A percentile compares a stretch with the other conserved stretches of the same genome.
Evolutionary conservation across 1,140 invertebrate species (phyloP).

Genomic region (Paralvinella palmiformis): DNA sequence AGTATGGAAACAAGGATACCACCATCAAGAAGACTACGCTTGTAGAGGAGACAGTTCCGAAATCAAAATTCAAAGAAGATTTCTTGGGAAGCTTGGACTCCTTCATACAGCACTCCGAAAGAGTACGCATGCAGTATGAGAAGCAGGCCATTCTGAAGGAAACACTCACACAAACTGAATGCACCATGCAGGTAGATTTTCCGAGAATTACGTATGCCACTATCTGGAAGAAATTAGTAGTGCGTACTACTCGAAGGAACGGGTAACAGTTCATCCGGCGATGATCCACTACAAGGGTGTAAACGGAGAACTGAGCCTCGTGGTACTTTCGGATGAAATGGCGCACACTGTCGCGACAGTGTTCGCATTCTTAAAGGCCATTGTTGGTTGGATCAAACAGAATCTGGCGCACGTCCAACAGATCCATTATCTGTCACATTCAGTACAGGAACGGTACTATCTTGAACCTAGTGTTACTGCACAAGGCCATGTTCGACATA

Average conservation of each 20-base stretch:
- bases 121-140: neutral
- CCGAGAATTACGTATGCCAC: slow-evolving; percentile 1
- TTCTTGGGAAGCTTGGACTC: neutral
- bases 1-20: slow-evolving; percentile 3
- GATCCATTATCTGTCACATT: neutral
- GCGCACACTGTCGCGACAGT: neutral
- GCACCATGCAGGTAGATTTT: neutral
- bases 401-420: neutral
- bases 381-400: neutral
- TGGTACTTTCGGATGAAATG: neutral
- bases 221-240: neutral
- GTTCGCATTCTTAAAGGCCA: neutral
- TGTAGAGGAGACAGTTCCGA: neutral
- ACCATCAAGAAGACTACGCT: neutral
- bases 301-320: neutral
- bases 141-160: neutral
- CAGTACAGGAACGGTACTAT: neutral
- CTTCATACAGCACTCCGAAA: neutral
- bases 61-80: slow-evolving; percentile 1
- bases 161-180: neutral
- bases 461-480: neutral
- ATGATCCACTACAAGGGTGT: neutral
- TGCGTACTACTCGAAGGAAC: neutral
- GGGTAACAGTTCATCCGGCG: neutral
- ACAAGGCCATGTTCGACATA: neutral